Conservation (phyloP, 1,140 invertebrate genomes). For the Megalopta genalis region DNA sequence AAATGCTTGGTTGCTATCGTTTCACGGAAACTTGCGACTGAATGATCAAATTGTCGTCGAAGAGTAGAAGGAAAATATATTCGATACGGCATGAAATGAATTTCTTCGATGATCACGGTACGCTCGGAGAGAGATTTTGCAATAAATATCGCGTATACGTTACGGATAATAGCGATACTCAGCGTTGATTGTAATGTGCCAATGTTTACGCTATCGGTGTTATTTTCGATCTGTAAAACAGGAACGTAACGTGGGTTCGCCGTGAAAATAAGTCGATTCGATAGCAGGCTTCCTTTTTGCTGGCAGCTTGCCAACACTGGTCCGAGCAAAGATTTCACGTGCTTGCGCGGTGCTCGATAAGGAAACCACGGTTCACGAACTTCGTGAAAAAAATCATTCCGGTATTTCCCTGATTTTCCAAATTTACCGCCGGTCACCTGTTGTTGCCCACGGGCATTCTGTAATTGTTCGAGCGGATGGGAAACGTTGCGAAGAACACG, state of each 20-base stretch:
- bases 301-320: conserved; percentile 44
- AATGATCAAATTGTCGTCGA: too few species aligned
- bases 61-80: too few species aligned
- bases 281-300: conserved; percentile 41
- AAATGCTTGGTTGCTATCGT: too few species aligned
- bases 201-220: conserved; percentile 55
- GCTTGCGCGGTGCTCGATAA: conserved; percentile 25
- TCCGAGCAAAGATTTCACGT: conserved; percentile 20
- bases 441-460: too few species aligned
- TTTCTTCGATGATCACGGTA: too few species aligned
- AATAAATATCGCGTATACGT: background rate
- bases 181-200: conserved; percentile 56
- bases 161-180: conserved; percentile 35
- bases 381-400: background rate
- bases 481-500: too few species aligned
- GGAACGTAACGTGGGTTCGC: conserved; percentile 44
- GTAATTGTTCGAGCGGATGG: too few species aligned
- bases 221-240: conserved; percentile 58
- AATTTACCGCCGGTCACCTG: too few species aligned
- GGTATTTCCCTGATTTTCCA: too few species aligned
- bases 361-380: conserved; percentile 14
- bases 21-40: too few species aligned
- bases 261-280: conserved; percentile 56
- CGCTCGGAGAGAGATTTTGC: too few species aligned
- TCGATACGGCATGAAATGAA: too few species aligned